phyloP scores from a whole-genome alignment of 1,140 invertebrate species.

The Yoshiicerus persimilis region DNA sequence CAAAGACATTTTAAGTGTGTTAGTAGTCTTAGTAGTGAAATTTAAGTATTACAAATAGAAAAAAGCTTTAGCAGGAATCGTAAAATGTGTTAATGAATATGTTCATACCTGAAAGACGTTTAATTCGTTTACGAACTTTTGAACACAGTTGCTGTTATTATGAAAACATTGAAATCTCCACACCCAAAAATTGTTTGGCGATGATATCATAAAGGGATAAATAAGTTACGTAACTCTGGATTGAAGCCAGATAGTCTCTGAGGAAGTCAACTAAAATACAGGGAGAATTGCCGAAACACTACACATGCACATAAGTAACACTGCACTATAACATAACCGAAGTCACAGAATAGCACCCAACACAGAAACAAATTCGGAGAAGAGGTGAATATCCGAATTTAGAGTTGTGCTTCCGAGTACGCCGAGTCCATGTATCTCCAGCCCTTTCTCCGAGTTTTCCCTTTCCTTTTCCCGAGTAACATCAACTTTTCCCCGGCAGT shows the following conservation, averaged over 20 bases:
- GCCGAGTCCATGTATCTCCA: not conserved
- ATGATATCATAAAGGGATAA: not conserved
- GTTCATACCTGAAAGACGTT: not conserved
- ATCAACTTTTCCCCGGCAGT: not conserved
- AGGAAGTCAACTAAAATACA: not conserved
- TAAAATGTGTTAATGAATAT: not conserved
- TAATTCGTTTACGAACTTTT: not conserved
- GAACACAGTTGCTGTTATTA: not conserved
- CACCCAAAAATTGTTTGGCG: not conserved
- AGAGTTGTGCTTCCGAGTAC: not conserved
- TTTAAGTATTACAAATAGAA: too few relatives aligned
- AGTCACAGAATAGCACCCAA: not conserved
- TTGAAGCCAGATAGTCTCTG: not conserved
- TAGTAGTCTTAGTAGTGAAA: too few relatives aligned
- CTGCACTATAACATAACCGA: too few relatives aligned
- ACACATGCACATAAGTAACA: not conserved
- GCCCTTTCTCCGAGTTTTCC: not conserved
- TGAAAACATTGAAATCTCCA: not conserved
- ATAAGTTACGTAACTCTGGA: not conserved
- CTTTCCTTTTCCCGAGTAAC: not conserved
- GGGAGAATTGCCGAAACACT: too few relatives aligned
- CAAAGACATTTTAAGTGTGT: too few relatives aligned
- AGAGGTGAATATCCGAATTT: slow-evolving; percentile 16
- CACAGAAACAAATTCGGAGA: not conserved
- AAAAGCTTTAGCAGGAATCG: not conserved